Percentiles rank a stretch among this genome's conserved stretches.
phyloP scores from a whole-genome alignment of 2,888 invertebrate genomes.

The Leptinotarsa peninsularis region DNA sequence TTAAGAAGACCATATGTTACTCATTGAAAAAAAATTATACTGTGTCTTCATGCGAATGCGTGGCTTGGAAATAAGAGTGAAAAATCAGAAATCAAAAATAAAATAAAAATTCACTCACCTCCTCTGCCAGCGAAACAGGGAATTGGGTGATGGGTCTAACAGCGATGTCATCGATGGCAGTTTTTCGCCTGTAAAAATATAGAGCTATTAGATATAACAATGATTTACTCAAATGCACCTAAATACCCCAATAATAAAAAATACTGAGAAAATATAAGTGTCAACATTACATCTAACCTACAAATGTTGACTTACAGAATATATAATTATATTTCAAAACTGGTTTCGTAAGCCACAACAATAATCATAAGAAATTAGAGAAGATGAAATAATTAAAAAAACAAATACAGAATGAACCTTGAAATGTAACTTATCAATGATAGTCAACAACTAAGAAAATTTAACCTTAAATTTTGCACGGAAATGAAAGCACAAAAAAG shows the following conservation, averaged over 20 bases:
- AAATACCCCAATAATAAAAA: constrained; percentile 58
- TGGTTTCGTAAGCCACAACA: constrained; percentile 50
- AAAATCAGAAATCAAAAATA: not conserved
- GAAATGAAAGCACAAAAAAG: constrained; percentile 19
- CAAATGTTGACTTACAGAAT: constrained; percentile 36
- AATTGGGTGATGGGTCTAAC: constrained; percentile 90
- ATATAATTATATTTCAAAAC: constrained; percentile 44
- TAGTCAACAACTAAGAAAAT: constrained; percentile 26
- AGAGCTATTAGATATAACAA: not conserved
- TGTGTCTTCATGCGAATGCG: constrained; percentile 28
- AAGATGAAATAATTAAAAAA: constrained; percentile 49
- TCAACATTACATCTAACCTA: constrained; percentile 53
- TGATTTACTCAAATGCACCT: constrained; percentile 20
- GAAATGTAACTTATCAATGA: constrained; percentile 32
- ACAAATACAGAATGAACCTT: constrained; percentile 53
- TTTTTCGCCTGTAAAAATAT: constrained; percentile 70
- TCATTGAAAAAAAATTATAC: not conserved
- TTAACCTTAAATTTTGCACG: constrained; percentile 35
- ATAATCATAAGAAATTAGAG: constrained; percentile 39
- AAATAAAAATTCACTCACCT: constrained; percentile 70
- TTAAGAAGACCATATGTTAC: not conserved
- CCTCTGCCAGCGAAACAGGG: constrained; percentile 85
- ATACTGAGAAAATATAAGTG: constrained; percentile 57
- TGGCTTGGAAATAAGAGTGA: constrained; percentile 7
- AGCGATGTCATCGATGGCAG: constrained; percentile 84